These are phyloP conservation scores for Emberiza fucata DNA, from an alignment of 2,113 vertebrate species.

Conservation along the genomic window DNA sequence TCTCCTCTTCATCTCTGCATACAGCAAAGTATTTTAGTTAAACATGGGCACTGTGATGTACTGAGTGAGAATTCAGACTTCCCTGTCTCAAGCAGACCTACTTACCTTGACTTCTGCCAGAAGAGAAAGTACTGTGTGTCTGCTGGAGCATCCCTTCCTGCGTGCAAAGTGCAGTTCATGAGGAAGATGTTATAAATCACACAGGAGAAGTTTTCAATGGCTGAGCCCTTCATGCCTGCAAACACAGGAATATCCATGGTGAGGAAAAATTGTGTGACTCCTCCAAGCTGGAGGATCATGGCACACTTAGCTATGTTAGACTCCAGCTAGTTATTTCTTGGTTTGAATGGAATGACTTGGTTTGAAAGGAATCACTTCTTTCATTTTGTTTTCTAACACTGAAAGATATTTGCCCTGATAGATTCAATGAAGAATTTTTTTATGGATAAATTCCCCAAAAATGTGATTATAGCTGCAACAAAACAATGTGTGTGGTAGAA, in stretches of 20 bases:
- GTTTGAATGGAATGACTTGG: not conserved
- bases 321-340: not conserved
- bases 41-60: not conserved
- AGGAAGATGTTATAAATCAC: conserved; percentile 8
- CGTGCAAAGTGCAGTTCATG: conserved; percentile 69
- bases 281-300: not conserved
- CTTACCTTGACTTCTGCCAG: not conserved
- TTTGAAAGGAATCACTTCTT: not conserved
- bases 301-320: fast-evolving
- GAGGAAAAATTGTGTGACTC: not conserved
- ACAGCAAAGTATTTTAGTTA: not conserved
- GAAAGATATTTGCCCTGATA: not conserved
- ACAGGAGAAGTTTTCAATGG: conserved; percentile 61
- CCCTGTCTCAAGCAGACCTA: not conserved
- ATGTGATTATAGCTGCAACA: not conserved
- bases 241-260: not conserved
- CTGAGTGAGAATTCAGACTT: not conserved
- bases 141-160: conserved; percentile 26
- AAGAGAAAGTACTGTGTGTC: conserved; percentile 61
- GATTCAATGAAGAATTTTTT: not conserved
- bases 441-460: not conserved
- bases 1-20: not conserved
- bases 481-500: not conserved
- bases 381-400: not conserved
- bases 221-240: conserved; percentile 11